Evolutionary conservation across 1,140 invertebrate species (phyloP).

Genomic region (Sycophaga agraensis): DNA sequence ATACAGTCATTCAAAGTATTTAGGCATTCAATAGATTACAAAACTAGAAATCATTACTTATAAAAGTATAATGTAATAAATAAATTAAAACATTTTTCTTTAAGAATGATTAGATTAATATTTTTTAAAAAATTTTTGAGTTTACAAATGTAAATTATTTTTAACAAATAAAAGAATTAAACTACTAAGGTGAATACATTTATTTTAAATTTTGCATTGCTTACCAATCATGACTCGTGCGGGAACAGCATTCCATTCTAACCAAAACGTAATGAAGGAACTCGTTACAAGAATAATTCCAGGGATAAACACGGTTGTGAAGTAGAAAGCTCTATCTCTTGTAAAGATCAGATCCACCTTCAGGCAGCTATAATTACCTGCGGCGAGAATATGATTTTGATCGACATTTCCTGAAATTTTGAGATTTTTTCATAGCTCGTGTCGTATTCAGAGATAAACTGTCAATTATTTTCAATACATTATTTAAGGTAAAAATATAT

Average conservation of each 20-base stretch:
- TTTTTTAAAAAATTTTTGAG: too few relatives aligned
- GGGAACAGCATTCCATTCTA: constrained; percentile 94
- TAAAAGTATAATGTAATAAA: too few relatives aligned
- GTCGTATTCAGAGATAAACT: constrained; percentile 15
- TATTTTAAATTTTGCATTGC: constrained; percentile 20
- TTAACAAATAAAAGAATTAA: too few relatives aligned
- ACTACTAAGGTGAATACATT: too few relatives aligned
- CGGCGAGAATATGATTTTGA: constrained; percentile 26
- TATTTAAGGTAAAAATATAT: too few relatives aligned
- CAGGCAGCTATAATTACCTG: constrained; percentile 93
- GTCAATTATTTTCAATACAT: too few relatives aligned
- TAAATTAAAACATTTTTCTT: too few relatives aligned
- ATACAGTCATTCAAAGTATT: too few relatives aligned
- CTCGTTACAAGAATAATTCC: constrained; percentile 93
- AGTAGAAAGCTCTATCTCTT: constrained; percentile 92
- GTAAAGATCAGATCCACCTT: constrained; percentile 89
- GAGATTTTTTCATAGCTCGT: background rate
- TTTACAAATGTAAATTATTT: too few relatives aligned
- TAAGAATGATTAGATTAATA: too few relatives aligned
- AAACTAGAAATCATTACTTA: too few relatives aligned
- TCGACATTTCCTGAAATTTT: constrained; percentile 18
- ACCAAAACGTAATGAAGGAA: constrained; percentile 93
- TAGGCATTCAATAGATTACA: too few relatives aligned
- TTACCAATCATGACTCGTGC: constrained; percentile 90
- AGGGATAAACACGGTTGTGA: constrained; percentile 93